phyloP scores from a whole-genome alignment of 2,888 invertebrate species.

The Eupithecia tripunctaria region DNA sequence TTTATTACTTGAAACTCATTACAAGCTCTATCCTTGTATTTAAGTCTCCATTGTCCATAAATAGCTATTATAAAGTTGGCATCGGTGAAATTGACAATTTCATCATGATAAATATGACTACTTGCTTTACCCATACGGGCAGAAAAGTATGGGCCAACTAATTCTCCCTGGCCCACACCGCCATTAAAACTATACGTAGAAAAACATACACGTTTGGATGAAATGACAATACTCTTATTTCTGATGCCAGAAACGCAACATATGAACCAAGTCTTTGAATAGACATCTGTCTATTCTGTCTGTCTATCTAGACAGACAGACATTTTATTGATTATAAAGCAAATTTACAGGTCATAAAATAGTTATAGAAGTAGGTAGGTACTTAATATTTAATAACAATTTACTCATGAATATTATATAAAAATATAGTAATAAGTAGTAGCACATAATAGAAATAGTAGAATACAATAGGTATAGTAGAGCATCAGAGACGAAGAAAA shows the following conservation, averaged over 20 bases:
- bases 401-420: no score
- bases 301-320: no score
- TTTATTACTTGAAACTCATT: not conserved
- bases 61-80: not conserved
- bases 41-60: not conserved
- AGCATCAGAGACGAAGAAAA: not conserved
- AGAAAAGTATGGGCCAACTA: not conserved
- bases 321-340: no score
- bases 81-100: not conserved
- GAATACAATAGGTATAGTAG: no score
- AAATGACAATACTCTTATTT: not conserved
- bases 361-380: no score
- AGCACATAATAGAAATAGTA: no score
- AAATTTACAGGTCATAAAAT: no score
- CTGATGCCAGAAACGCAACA: not conserved
- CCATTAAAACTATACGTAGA: not conserved
- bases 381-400: no score
- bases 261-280: not conserved
- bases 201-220: not conserved
- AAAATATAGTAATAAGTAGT: no score
- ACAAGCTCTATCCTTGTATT: not conserved
- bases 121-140: not conserved
- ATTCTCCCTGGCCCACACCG: not conserved
- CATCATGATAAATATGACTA: not conserved
- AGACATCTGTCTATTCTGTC: no score